These are phyloP conservation scores for Ophioninae sp. DNA, from an alignment of 2,888 invertebrate species.

Conservation along the genomic window DNA sequence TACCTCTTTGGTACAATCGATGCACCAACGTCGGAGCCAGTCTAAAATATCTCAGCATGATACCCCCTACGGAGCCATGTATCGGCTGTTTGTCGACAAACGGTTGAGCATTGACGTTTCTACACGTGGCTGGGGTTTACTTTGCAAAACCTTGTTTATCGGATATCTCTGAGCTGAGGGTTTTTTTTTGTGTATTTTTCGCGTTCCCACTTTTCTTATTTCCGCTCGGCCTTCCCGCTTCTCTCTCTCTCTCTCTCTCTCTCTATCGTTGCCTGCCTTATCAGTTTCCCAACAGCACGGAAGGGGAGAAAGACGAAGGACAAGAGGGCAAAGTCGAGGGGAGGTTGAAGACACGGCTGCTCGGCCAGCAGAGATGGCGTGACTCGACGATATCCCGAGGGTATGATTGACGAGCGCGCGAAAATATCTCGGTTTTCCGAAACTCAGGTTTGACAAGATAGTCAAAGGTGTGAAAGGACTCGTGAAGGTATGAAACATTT, in stretches of 20 bases:
- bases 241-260: slow-evolving; percentile 22
- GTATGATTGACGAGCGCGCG: slow-evolving; percentile 76
- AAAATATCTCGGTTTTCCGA: slow-evolving; percentile 67
- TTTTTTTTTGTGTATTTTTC: slow-evolving; percentile 52
- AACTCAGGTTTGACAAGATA: slow-evolving; percentile 74
- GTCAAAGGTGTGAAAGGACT: too few relatives aligned
- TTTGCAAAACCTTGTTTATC: slow-evolving; percentile 49
- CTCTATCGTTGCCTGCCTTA: slow-evolving; percentile 39
- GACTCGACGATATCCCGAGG: slow-evolving; percentile 57
- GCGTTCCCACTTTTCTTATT: slow-evolving; percentile 27
- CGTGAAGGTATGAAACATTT: not conserved
- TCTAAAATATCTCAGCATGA: too few relatives aligned
- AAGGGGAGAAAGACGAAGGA: slow-evolving; percentile 37
- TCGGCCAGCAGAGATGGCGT: slow-evolving; percentile 58
- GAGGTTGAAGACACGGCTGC: slow-evolving; percentile 22
- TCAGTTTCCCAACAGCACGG: slow-evolving; percentile 39
- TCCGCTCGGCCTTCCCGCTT: not conserved
- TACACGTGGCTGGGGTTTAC: slow-evolving; percentile 12
- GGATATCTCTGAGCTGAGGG: slow-evolving; percentile 8
- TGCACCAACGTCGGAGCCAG: too few relatives aligned
- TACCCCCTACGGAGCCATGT: too few relatives aligned
- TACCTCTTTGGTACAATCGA: too few relatives aligned
- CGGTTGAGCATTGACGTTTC: too few relatives aligned
- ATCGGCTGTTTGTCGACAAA: too few relatives aligned
- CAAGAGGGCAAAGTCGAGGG: slow-evolving; percentile 15